Base-by-base conservation (phyloP, 2,113 vertebrate species). In the Anguilla rostrata region DNA sequence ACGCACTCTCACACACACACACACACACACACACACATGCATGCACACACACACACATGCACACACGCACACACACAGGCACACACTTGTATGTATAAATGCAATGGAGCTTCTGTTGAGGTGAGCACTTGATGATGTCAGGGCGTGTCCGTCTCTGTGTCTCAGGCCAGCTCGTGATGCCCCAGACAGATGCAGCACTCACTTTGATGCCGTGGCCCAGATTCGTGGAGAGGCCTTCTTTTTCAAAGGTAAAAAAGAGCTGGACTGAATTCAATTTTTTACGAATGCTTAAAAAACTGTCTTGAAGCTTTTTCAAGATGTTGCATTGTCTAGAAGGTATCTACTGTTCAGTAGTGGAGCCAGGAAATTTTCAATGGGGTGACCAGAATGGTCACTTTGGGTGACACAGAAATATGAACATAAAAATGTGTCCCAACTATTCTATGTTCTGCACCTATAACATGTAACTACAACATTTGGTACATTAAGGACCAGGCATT, bases 221-320 rank as follows among this genome's bases (percentile, higher is more conserved):
- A 99, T 99, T 92, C 96, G 98, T 4, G 98, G 98, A 5, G 98
- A 99, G 92, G 98, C 98, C 63, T 99, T 99, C 94, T 99, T 99
- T 91, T 99, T 99, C 91, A 99, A 98, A 98, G 98, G 98, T 99
- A 94, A 87, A 87, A 34, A 11, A 53, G 49, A 14, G 49, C 49
- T 53, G 49, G 49, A 53, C 49, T 53, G 49, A 46, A 46, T 53
- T 12, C 14, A 1, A 66, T 60, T 18, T 60, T 18, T 71, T 71
- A 3, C 63, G 26, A n/a, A n/a, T n/a, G n/a, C n/a, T n/a, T n/a
- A n/a, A n/a, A n/a, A n/a, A n/a, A n/a, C 26, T 71, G 20, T 71
- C 20, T 8, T 5, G 9, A n/a, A n/a, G 63, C 6, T 71, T 71
- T 34, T 12, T 16, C 57, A 60, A 60, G 57, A 60, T 60, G 6